These are phyloP conservation scores for Drosophila leonis DNA, from an alignment of 2,888 invertebrate genomes.

Conservation along the genomic window DNA sequence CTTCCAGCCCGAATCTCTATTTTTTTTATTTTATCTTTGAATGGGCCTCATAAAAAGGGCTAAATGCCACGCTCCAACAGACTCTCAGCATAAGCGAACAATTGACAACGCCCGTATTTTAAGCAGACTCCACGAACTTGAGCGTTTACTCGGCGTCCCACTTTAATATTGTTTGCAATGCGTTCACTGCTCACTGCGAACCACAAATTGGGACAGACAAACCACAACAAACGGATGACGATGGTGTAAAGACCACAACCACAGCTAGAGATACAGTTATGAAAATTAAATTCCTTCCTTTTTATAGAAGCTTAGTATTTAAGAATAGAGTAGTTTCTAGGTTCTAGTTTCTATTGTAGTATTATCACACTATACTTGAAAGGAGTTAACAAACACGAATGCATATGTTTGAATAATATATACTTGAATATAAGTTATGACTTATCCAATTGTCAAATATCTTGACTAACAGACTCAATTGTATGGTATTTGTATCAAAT, in stretches of 20 bases:
- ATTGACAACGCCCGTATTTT: slow-evolving; percentile 22
- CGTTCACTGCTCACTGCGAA: slow-evolving; percentile 44
- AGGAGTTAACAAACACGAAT: background rate
- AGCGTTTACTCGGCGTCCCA: slow-evolving; percentile 14
- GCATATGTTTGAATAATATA: no score
- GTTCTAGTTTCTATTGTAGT: no score
- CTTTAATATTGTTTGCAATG: slow-evolving; percentile 31
- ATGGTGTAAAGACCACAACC: slow-evolving; percentile 25
- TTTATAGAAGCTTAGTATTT: background rate
- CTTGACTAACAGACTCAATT: background rate
- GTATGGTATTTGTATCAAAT: background rate
- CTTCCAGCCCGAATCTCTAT: slow-evolving; percentile 20
- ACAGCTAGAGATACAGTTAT: slow-evolving; percentile 28
- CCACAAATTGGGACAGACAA: slow-evolving; percentile 28
- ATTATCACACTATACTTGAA: no score
- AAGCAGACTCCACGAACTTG: slow-evolving; percentile 9
- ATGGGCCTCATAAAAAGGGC: slow-evolving; percentile 49
- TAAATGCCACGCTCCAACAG: slow-evolving; percentile 47
- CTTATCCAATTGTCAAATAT: background rate
- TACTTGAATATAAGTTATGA: no score
- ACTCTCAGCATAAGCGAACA: slow-evolving; percentile 21
- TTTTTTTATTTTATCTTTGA: slow-evolving; percentile 4
- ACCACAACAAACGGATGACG: slow-evolving; percentile 61
- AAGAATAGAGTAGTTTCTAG: background rate
- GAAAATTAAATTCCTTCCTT: background rate